These are phyloP conservation scores for Epistrophe grossulariae DNA, from an alignment of 2,888 invertebrate species.

Conservation along the genomic window DNA sequence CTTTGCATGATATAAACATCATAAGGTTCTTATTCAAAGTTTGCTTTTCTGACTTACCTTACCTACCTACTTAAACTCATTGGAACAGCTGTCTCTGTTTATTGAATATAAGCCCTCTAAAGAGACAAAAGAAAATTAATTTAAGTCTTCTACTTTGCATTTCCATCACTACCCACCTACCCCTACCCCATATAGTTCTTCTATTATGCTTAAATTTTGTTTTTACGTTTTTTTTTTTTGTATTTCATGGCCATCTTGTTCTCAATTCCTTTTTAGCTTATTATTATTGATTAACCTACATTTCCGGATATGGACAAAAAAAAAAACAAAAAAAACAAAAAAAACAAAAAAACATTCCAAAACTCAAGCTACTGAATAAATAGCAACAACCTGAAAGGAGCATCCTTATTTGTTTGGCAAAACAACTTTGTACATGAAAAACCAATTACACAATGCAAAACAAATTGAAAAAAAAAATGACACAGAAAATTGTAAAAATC, in stretches of 20 bases:
- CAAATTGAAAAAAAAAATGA: constrained; percentile 18
- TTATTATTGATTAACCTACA: constrained; percentile 72
- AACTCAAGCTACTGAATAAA: constrained; percentile 51
- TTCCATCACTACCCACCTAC: neutral
- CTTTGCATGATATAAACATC: neutral
- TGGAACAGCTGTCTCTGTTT: constrained; percentile 35
- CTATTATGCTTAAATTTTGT: constrained; percentile 9
- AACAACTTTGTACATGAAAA: constrained; percentile 62
- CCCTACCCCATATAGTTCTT: neutral
- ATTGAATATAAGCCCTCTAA: constrained; percentile 20
- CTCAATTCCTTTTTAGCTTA: constrained; percentile 59
- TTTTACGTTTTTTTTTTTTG: constrained; percentile 1
- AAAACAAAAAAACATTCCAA: constrained; percentile 26
- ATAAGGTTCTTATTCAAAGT: constrained; percentile 6
- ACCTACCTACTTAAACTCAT: constrained; percentile 28
- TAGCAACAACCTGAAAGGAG: constrained; percentile 53
- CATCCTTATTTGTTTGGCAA: constrained; percentile 56
- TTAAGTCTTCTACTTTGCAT: constrained; percentile 36
- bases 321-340: constrained; percentile 11
- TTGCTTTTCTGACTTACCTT: neutral
- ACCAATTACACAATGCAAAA: constrained; percentile 58
- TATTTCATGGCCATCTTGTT: constrained; percentile 60
- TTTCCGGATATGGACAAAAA: constrained; percentile 30
- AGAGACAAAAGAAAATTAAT: constrained; percentile 48
- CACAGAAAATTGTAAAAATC: constrained; percentile 31